A percentile compares a stretch with the other conserved stretches of the same genome.
phyloP scores from a whole-genome alignment of 2,888 invertebrate genomes.

The Apodemia mormo region DNA sequence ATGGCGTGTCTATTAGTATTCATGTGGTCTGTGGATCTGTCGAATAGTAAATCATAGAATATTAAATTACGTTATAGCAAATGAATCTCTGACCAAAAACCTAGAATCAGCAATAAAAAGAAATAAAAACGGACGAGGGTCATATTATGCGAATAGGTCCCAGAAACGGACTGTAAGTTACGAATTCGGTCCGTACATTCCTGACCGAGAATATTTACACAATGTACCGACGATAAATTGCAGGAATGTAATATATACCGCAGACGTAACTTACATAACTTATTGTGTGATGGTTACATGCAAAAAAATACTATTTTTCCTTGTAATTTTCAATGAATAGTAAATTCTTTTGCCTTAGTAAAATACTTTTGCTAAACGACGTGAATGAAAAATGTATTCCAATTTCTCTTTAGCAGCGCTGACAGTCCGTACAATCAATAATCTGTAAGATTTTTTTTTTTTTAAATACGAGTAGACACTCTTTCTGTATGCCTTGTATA shows the following conservation, averaged over 20 bases:
- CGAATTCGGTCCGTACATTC: constrained; percentile 27
- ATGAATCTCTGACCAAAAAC: constrained; percentile 7
- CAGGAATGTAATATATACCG: constrained; percentile 37
- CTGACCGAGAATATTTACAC: constrained; percentile 31
- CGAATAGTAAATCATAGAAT: too few relatives aligned
- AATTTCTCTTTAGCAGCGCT: background rate
- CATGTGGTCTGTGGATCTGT: too few relatives aligned
- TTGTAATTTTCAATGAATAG: constrained; percentile 14
- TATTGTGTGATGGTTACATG: constrained; percentile 5
- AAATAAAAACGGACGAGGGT: constrained; percentile 32
- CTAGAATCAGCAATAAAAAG: constrained; percentile 22
- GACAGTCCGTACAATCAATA: too few relatives aligned
- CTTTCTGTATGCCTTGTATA: too few relatives aligned
- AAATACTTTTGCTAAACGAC: background rate
- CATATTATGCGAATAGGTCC: constrained; percentile 44
- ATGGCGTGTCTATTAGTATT: too few relatives aligned
- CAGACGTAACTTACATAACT: constrained; percentile 1
- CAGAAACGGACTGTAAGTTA: constrained; percentile 33
- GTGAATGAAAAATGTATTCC: background rate
- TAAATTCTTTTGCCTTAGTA: constrained; percentile 5
- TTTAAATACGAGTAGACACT: too few relatives aligned
- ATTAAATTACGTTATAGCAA: background rate
- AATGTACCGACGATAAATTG: constrained; percentile 39
- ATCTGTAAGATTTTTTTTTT: too few relatives aligned
- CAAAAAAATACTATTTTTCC: constrained; percentile 17